These are phyloP conservation scores for Aplocera efformata DNA, from an alignment of 2,888 invertebrate species.

Conservation along the genomic window DNA sequence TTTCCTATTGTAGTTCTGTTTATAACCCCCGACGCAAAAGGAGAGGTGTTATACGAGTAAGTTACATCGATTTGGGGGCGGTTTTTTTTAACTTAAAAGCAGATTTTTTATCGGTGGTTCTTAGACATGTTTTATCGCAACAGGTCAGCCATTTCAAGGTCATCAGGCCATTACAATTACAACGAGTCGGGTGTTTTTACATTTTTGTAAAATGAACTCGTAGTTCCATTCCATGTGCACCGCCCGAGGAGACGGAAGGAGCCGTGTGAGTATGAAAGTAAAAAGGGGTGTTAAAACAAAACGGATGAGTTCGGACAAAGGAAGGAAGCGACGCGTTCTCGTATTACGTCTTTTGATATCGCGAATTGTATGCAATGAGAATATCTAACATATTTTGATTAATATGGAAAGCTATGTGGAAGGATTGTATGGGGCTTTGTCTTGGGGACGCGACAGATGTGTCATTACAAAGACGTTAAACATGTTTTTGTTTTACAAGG, in stretches of 20 bases:
- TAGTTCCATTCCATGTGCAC: constrained; percentile 37
- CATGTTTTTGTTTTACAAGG: constrained; percentile 1
- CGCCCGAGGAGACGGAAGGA: constrained; percentile 51
- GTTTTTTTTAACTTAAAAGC: too few relatives aligned
- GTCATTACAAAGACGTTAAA: constrained; percentile 7
- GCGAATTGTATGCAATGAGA: constrained; percentile 50
- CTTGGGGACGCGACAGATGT: constrained; percentile 18
- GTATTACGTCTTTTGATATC: constrained; percentile 69
- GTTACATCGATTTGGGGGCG: too few relatives aligned
- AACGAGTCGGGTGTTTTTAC: too few relatives aligned
- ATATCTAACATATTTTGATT: constrained; percentile 77
- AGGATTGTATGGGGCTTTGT: constrained; percentile 26
- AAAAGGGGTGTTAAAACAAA: constrained; percentile 80
- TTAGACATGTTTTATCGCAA: too few relatives aligned
- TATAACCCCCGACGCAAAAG: too few relatives aligned
- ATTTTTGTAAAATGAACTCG: too few relatives aligned
- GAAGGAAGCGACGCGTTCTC: constrained; percentile 68
- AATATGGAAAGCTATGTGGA: constrained; percentile 45
- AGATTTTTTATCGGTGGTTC: too few relatives aligned
- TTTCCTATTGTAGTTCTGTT: too few relatives aligned
- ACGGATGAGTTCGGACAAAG: constrained; percentile 78
- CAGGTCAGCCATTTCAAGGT: too few relatives aligned
- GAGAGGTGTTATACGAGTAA: too few relatives aligned
- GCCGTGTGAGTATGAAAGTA: constrained; percentile 70
- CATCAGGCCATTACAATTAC: too few relatives aligned